Conservation (phyloP, 2,113 vertebrate genomes). For the Pungitius pungitius region DNA sequence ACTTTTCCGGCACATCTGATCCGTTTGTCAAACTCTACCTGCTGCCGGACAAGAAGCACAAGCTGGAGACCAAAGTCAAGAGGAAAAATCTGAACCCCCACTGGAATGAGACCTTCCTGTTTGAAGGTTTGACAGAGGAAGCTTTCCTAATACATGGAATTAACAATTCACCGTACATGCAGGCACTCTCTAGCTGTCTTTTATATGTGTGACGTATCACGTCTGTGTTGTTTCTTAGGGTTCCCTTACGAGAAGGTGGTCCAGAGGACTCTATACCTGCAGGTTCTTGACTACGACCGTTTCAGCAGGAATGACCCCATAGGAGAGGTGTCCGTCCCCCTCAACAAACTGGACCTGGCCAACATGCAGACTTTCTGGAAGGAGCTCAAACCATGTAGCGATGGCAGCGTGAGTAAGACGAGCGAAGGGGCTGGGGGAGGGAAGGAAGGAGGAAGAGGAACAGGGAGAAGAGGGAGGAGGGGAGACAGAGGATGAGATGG, state of each 20-base stretch:
- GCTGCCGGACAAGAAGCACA: conserved; percentile 99
- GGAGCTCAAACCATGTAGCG: conserved; percentile 97
- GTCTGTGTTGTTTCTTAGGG: conserved; percentile 76
- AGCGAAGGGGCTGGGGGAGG: conserved; percentile 5
- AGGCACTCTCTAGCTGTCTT: background rate
- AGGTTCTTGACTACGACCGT: conserved; percentile 97
- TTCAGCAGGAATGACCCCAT: conserved; percentile 99
- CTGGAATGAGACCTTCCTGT: conserved; percentile 99
- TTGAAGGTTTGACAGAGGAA: conserved; percentile 85
- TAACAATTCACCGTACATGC: background rate
- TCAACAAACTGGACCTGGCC: conserved; percentile 97
- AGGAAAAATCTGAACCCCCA: conserved; percentile 98
- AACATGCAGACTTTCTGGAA: conserved; percentile 99
- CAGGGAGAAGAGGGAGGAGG: conserved; percentile 14
- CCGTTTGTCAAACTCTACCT: conserved; percentile 99
- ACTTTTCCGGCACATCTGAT: conserved; percentile 98
- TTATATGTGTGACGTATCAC: background rate
- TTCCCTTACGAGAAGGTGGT: conserved; percentile 99
- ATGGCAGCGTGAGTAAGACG: conserved; percentile 93
- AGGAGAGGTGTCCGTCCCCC: conserved; percentile 95
- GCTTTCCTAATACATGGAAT: background rate
- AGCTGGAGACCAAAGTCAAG: conserved; percentile 99
- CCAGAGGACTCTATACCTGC: conserved; percentile 95
- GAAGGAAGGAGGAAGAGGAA: conserved; percentile 1
- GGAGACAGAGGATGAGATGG: conserved; percentile 48